Evolutionary conservation across 2,113 vertebrate genomes (phyloP), one percentile per base, ranked within the genome.

Genomic region (Tyrannus savana): DNA sequence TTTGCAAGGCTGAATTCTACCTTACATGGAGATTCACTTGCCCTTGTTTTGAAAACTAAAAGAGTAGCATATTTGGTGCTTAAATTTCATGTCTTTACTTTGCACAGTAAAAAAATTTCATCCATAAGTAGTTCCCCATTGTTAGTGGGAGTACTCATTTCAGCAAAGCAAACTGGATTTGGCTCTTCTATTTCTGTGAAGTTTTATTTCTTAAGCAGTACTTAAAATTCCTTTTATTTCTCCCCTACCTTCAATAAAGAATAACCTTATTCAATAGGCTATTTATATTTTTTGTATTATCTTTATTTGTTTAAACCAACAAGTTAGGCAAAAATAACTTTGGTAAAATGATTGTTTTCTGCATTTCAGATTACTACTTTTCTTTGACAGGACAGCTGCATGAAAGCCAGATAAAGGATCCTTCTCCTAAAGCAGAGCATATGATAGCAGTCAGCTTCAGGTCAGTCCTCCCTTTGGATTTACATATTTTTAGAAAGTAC

Each of bases 31-130:
- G 4, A 3, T 46, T 66, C 21, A 37, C 17, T 37, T 9, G 5
- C 9, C 4, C 23, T 37, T 44, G 7, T 41, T 87, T 56, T 75
- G 41, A 78, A 44, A 41, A 46, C 11, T 75, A 6, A 35, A 72
- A 41, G 22, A 56, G 23, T 7, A 80, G 9, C 0, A 1, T 37
- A 44, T 82, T 50, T 64, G 9, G 2, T 72, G 4, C 5, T 52
- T 49, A 56, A 33, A 35, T 5, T 63, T n/a, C 24, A 5, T 30
- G 14, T 27, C 11, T 64, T 41, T 59, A 84, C 14, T 24, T 91
- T 27, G 8, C 6, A 49, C 5, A 41, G 17, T 47, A 28, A 64
- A 67, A 79, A 47, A 35, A 10, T 0, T 6, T 42, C 27, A 33
- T 25, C 23, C 4, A 2, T 50, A 79, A 75, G 12, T 39, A 75